Evolutionary conservation across 1,140 invertebrate species (phyloP).

Genomic region (Drosophila nikananu): DNA sequence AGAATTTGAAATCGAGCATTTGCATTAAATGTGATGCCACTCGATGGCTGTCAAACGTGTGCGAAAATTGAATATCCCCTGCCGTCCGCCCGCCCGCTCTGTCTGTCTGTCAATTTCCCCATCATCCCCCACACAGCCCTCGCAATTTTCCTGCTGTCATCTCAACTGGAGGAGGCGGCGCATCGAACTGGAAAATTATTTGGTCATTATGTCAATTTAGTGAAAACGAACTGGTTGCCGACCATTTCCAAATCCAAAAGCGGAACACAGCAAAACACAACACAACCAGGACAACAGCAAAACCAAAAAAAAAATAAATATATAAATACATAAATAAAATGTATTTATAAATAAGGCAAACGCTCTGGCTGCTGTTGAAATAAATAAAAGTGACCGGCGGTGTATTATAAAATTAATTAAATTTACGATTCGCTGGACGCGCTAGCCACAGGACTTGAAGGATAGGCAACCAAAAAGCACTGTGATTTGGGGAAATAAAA

Average conservation of each 20-base stretch:
- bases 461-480: neutral
- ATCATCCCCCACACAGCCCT: too few species aligned
- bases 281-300: neutral
- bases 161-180: slow-evolving; percentile 19
- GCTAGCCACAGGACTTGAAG: neutral
- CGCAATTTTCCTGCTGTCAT: slow-evolving; percentile 10
- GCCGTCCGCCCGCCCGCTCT: neutral
- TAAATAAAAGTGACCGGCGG: slow-evolving; percentile 15
- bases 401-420: slow-evolving; percentile 77
- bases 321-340: neutral
- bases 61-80: slow-evolving; percentile 63
- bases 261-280: slow-evolving; percentile 7
- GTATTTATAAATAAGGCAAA: slow-evolving; percentile 5
- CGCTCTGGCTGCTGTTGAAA: slow-evolving; percentile 5
- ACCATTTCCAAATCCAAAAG: slow-evolving; percentile 24
- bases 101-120: slow-evolving; percentile 20
- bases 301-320: slow-evolving; percentile 1
- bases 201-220: slow-evolving; percentile 83
- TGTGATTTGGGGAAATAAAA: too few species aligned
- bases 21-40: slow-evolving; percentile 69
- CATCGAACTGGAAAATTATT: slow-evolving; percentile 81
- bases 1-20: slow-evolving; percentile 75
- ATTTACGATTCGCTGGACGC: slow-evolving; percentile 31
- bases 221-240: slow-evolving; percentile 39
- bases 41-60: slow-evolving; percentile 69